Percentiles rank a stretch among this genome's conserved stretches.
Evolutionary conservation across 2,113 vertebrate species (phyloP).

Genomic region (Zosterops lateralis): DNA sequence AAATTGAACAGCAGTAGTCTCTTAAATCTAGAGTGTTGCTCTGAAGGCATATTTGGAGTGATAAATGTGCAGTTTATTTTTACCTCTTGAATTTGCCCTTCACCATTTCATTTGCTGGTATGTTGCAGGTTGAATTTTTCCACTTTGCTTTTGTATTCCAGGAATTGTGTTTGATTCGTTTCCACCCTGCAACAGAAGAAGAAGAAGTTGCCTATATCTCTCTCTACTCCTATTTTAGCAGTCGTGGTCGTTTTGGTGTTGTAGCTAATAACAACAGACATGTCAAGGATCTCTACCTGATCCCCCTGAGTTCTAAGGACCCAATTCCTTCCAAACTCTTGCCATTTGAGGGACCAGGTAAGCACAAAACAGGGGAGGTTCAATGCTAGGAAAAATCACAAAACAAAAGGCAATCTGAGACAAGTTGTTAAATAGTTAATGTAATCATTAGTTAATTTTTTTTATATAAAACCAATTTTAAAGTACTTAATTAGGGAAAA

Average conservation of each 20-base stretch:
- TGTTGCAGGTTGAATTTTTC: constrained; percentile 29
- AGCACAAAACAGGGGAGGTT: constrained; percentile 66
- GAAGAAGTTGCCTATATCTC: constrained; percentile 97
- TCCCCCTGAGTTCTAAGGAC: constrained; percentile 90
- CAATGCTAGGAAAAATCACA: constrained; percentile 15
- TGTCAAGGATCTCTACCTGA: constrained; percentile 96
- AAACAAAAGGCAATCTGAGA: background rate
- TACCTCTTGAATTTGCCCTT: background rate
- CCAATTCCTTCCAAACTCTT: constrained; percentile 89
- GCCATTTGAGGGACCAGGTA: constrained; percentile 97
- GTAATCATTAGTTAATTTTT: background rate
- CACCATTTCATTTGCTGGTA: background rate
- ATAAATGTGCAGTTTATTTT: background rate
- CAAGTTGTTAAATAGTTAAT: background rate
- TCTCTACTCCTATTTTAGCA: constrained; percentile 98
- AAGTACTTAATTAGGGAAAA: background rate
- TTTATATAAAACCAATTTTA: background rate
- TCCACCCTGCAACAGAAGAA: constrained; percentile 94
- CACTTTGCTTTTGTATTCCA: constrained; percentile 66
- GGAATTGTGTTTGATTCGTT: constrained; percentile 95
- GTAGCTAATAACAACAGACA: constrained; percentile 90
- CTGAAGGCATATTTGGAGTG: background rate
- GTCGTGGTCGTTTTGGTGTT: constrained; percentile 94
- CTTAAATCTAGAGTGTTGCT: background rate
- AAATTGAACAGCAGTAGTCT: background rate